Evolutionary conservation across 2,113 vertebrate genomes (phyloP), one percentile per base, ranked within the genome.

Genomic region (Chaetops frenatus): DNA sequence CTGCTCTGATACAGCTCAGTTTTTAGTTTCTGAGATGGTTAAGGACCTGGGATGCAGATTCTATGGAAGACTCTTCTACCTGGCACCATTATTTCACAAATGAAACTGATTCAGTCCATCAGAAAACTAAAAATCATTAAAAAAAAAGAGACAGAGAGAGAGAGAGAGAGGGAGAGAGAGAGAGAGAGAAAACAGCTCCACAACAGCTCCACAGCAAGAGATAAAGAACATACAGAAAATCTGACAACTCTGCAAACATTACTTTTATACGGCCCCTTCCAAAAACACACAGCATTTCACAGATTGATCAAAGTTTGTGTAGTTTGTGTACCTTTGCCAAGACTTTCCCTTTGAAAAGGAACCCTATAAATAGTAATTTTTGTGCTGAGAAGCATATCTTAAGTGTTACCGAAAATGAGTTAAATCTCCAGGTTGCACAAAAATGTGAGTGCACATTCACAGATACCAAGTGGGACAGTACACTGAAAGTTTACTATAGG

Each of bases 41-140:
- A 88, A 50, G 13, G n/a, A 73, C 2, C 4, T 42, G 12, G 10
- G 19, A 38, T 4, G 1, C 38, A 80, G 25, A 7, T 56, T 40
- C 38, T 23, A 42, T 19, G 11, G 15, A 50, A 42, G 28, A 45
- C 17, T 72, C 9, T 64, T 69, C 48, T 57, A 25, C 5, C 14
- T 45, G 11, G 12, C 42, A 61, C 20, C 25, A 70, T 2, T 2
- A 0, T 73, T 88, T 58, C 35, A 57, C 15, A 47, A 86, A 81
- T 5, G 6, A 74, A 66, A 73, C 6, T 2, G 1, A 50, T 48
- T 53, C 42, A 73, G 1, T 20, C 22, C 1, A 1, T 48, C 7
- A 17, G 73, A 73, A 71, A 44, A n/a, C 16, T 5, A 64, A 64
- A 45, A 36, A 14, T 5, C 23, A 15, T 4, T 6, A 28, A 1